phyloP scores from a whole-genome alignment of 1,140 invertebrate genomes.

The Reticulitermes speratus region DNA sequence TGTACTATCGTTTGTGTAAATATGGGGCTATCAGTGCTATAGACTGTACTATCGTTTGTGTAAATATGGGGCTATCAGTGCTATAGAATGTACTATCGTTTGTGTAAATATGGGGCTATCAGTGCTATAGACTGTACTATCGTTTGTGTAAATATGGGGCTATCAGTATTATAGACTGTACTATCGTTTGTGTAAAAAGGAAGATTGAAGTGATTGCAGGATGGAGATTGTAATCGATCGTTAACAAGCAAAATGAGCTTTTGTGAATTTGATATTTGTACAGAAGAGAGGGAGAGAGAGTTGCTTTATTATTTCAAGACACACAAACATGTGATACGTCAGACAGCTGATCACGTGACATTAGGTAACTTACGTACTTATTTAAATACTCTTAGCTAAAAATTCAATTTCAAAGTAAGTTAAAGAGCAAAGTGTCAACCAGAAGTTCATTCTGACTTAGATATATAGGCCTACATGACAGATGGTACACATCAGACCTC shows the following conservation, averaged over 20 bases:
- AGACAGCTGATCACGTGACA: too few species aligned
- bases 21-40: background rate
- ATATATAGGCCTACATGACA: too few species aligned
- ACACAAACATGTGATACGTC: too few species aligned
- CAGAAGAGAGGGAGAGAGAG: background rate
- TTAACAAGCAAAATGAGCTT: background rate
- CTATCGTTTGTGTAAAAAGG: background rate
- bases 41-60: background rate
- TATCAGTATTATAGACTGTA: background rate
- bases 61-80: background rate
- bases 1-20: background rate
- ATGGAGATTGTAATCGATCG: background rate
- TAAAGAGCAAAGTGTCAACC: too few species aligned
- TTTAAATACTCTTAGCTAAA: background rate
- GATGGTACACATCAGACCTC: too few species aligned
- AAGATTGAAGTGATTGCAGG: too few species aligned
- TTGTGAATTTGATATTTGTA: background rate
- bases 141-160: background rate
- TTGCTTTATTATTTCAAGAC: background rate
- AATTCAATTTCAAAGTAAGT: too few species aligned
- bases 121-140: background rate
- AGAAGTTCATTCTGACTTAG: too few species aligned
- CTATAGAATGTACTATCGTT: background rate
- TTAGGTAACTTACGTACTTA: background rate
- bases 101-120: background rate